These are phyloP conservation scores for Lipotes vexillifer DNA, from an alignment of 2,113 vertebrate genomes.

Conservation along the genomic window DNA sequence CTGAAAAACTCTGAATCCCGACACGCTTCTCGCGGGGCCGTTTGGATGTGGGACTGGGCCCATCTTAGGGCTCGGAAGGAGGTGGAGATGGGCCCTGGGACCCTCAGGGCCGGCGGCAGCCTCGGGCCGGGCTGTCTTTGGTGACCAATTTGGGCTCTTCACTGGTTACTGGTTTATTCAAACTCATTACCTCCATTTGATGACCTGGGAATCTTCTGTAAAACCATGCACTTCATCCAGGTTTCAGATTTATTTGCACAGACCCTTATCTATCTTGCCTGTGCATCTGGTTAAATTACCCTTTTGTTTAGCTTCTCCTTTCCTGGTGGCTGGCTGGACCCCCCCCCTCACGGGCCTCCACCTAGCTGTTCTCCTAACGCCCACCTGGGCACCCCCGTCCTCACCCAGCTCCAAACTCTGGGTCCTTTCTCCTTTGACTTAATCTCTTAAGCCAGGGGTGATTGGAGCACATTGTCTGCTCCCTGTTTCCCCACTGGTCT, in stretches of 20 bases:
- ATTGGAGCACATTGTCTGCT: not conserved
- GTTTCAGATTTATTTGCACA: not conserved
- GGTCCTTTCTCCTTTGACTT: not conserved
- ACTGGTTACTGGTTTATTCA: not conserved
- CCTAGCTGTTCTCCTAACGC: not conserved
- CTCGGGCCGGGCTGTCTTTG: not conserved
- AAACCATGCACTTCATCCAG: accelerated
- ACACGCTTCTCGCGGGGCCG: not conserved
- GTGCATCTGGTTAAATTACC: too few species aligned
- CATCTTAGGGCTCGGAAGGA: not conserved
- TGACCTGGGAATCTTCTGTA: too few species aligned
- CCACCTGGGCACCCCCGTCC: not conserved
- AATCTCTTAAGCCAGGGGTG: not conserved
- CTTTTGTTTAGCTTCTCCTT: not conserved
- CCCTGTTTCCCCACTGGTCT: not conserved
- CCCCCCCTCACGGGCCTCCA: not conserved
- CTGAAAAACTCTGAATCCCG: not conserved
- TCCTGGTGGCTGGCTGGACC: not conserved
- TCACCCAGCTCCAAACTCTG: not conserved
- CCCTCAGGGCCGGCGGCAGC: not conserved
- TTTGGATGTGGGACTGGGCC: too few species aligned
- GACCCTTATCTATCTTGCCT: not conserved
- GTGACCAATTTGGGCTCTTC: not conserved
- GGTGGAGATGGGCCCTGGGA: not conserved
- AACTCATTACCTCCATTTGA: not conserved